Percentiles rank a stretch among this genome's conserved stretches.
Conservation (phyloP, 2,113 vertebrate species). For the Oenanthe melanoleuca region DNA sequence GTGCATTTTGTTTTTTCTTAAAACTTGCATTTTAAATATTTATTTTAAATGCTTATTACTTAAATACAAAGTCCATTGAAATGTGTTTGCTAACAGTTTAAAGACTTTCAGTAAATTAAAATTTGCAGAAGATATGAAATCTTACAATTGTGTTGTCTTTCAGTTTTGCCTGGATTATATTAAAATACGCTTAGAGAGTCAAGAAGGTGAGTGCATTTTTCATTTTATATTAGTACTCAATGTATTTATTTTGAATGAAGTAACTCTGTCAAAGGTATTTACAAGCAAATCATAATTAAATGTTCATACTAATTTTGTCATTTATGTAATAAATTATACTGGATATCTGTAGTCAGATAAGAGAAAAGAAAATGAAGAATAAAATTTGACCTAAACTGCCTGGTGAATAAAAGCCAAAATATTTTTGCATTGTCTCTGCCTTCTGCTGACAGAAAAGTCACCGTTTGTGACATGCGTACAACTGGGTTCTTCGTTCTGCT, state of each 20-base stretch:
- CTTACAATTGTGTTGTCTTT: conserved; percentile 9
- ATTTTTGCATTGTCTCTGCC: not conserved
- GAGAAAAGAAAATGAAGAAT: not conserved
- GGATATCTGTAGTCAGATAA: not conserved
- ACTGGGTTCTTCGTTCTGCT: not conserved
- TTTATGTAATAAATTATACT: not conserved
- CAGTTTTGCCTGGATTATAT: conserved; percentile 92
- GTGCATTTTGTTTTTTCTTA: not conserved
- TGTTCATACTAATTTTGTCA: not conserved
- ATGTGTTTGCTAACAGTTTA: not conserved
- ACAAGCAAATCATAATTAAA: not conserved
- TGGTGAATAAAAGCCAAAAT: not conserved
- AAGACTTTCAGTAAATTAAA: not conserved
- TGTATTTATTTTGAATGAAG: not conserved
- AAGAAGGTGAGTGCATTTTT: conserved; percentile 52
- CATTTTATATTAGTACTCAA: not conserved
- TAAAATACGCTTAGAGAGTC: conserved; percentile 91
- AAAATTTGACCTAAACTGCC: not conserved
- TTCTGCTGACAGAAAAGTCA: not conserved
- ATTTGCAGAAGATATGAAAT: not conserved
- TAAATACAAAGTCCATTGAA: not conserved
- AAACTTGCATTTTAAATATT: not conserved
- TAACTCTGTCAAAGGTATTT: not conserved
- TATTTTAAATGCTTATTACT: not conserved
- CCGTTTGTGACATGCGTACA: accelerated